phyloP scores from a whole-genome alignment of 2,113 vertebrate species.

The Varanus komodoensis region DNA sequence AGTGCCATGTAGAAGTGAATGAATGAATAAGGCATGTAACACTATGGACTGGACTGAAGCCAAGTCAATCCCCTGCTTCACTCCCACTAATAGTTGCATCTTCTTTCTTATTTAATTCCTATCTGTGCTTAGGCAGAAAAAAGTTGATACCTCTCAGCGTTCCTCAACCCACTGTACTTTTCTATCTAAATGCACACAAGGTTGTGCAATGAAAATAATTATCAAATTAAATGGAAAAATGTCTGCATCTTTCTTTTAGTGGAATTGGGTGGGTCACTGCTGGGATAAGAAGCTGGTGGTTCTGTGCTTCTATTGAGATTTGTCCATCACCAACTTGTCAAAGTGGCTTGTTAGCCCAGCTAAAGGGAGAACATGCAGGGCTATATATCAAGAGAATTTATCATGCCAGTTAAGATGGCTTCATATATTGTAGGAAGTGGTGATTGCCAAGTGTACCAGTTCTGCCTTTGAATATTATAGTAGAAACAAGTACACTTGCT shows the following conservation, averaged over 20 bases:
- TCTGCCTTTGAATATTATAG: no score
- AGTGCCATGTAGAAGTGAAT: neutral
- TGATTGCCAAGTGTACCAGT: neutral
- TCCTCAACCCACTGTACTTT: no score
- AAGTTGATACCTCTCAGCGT: no score
- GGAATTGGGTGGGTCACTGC: neutral
- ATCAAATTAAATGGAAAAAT: neutral
- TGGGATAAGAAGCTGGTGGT: neutral
- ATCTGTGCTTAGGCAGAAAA: no score
- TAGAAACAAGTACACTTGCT: neutral
- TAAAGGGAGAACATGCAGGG: neutral
- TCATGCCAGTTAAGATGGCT: neutral
- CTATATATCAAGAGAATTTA: neutral
- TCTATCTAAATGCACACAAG: no score
- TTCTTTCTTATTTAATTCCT: neutral
- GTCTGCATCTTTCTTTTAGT: neutral
- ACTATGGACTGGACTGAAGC: neutral
- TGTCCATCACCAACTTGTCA: neutral
- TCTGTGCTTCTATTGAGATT: neutral
- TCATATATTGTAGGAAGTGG: neutral
- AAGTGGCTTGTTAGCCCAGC: neutral
- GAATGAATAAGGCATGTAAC: neutral
- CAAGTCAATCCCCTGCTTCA: neutral
- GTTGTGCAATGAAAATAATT: neutral
- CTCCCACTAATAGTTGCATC: neutral